Base-by-base conservation (phyloP, 2,797 vertebrate genomes). In the Pampus argenteus region DNA sequence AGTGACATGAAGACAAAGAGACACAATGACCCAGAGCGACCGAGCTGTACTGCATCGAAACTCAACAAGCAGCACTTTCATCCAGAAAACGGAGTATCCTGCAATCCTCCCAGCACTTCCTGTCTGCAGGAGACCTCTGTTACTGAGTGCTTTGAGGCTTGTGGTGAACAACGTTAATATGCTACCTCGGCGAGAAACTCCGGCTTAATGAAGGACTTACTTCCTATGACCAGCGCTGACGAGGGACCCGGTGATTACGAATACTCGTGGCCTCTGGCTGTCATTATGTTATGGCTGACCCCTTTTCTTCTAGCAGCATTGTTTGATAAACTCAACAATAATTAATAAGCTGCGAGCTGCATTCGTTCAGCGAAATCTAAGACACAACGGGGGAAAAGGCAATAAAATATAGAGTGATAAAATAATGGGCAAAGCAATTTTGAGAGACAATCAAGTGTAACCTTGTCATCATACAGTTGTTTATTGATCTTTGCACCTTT, bases 201-300 rank as follows among this genome's bases (percentile, higher is more conserved):
- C 15, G 26, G 74, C 72, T 66, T 86, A 91, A 88, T 86, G 78
- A 91, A 86, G 80, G 74, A 82, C 91, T 86, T 84, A 61, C 74
- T 84, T 88, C 79, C 86, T 81, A 28, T 80, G 81, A 88, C 82
- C 85, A 78, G 61, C 23, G 36, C 74, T 73, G 81, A 73, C 25
- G 63, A 86, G 76, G 77, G 82, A 77, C 71, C 69, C 1, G 40
- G 49, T 82, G 83, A 88, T 85, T 82, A 84, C 72, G 85, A 80
- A 83, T 55, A 63, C 70, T 59, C 3, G 64, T 66, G 77, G 71
- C 89, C 85, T 71, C 64, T 66, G 76, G 89, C 81, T 54, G 77
- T 89, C 87, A 79, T 86, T 90, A 84, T 82, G 79, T 74, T 71
- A 83, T 65, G 29, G 72, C 76, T 76, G 76, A 79, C 64, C 74